Evolutionary conservation across 2,888 invertebrate genomes (phyloP).

Genomic region (Melieria picta): DNA sequence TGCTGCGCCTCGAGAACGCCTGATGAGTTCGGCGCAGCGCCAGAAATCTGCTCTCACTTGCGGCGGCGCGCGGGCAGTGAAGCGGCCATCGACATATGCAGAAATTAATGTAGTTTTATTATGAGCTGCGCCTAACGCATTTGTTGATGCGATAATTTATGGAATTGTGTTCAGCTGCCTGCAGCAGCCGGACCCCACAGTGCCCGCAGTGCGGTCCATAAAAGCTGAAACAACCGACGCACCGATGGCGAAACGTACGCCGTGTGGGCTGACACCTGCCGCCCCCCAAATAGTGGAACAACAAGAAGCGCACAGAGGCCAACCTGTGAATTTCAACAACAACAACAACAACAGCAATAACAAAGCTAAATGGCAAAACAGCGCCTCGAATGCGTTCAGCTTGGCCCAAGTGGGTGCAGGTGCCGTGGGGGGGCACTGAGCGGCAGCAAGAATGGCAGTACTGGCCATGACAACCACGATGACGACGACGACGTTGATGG

Average conservation of each 20-base stretch:
- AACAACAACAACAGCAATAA: too few species aligned
- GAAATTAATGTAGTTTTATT: conserved; percentile 53
- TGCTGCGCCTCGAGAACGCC: not conserved
- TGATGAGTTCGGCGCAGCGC: conserved; percentile 13
- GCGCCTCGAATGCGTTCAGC: not conserved
- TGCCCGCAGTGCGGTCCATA: too few species aligned
- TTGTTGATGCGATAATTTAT: conserved; percentile 39
- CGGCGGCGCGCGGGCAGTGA: not conserved
- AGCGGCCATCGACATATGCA: conserved; percentile 31
- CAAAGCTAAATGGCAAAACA: not conserved
- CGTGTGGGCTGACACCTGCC: not conserved
- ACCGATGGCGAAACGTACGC: not conserved
- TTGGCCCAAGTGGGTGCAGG: not conserved
- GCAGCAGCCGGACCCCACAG: too few species aligned
- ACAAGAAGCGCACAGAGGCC: too few species aligned
- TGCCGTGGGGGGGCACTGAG: not conserved
- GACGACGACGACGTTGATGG: not conserved
- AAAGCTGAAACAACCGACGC: not conserved
- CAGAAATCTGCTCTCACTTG: conserved; percentile 1
- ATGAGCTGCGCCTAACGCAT: conserved; percentile 23
- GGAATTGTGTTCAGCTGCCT: conserved; percentile 11
- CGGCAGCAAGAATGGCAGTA: not conserved
- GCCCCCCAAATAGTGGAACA: not conserved
- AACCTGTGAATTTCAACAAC: too few species aligned
- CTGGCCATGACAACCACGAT: conserved; percentile 3